phyloP scores from a whole-genome alignment of 2,113 vertebrate genomes.

The Percina caprodes region DNA sequence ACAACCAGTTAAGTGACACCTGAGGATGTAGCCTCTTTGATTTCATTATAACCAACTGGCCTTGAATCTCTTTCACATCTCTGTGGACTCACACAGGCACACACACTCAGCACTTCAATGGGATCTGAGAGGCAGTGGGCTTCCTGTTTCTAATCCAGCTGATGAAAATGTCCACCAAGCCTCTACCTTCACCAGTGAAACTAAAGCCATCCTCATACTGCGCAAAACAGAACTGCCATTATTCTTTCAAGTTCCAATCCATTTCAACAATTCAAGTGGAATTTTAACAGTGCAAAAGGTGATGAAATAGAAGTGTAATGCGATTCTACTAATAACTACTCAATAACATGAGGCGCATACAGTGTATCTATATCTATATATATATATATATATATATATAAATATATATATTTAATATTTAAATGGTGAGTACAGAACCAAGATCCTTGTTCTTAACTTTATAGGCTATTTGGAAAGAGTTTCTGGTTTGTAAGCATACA shows the following conservation, averaged over 20 bases:
- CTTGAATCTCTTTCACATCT: slow-evolving; percentile 27
- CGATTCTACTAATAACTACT: background rate
- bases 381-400: too few relatives aligned
- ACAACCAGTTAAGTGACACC: slow-evolving; percentile 53
- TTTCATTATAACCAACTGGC: slow-evolving; percentile 24
- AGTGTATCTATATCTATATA: too few relatives aligned
- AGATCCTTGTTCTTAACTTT: background rate
- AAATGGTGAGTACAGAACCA: background rate
- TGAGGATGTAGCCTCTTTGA: slow-evolving; percentile 21
- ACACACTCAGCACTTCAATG: background rate
- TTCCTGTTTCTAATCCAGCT: slow-evolving; percentile 32
- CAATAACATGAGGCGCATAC: background rate
- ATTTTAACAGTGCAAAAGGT: background rate
- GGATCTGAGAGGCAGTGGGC: slow-evolving; percentile 13
- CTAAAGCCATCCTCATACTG: background rate
- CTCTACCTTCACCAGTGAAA: slow-evolving; percentile 14
- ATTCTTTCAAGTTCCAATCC: background rate
- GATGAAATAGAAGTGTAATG: background rate
- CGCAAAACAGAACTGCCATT: background rate
- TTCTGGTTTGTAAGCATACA: background rate
- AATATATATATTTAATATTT: too few relatives aligned
- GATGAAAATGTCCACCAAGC: slow-evolving; percentile 26
- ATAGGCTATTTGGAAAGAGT: background rate
- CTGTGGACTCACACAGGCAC: slow-evolving; percentile 13
- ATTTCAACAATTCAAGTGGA: background rate